These are phyloP conservation scores for Australoheros scitulus DNA, from an alignment of 2,113 vertebrate species.

Conservation along the genomic window DNA sequence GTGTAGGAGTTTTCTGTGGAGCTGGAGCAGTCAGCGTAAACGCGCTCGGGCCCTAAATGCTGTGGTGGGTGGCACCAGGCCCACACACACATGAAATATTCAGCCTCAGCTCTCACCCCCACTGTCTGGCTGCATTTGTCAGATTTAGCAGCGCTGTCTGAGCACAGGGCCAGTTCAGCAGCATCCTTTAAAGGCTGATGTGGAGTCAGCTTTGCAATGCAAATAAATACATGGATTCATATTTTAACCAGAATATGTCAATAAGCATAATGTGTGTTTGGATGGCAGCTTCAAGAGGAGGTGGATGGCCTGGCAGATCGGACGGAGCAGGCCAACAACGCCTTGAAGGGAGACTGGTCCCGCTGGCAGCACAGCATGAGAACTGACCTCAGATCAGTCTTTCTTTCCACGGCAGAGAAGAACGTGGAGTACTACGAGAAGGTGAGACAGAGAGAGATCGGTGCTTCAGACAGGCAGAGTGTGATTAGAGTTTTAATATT, in stretches of 20 bases:
- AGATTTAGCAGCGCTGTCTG: background rate
- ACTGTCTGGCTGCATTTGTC: too few species aligned
- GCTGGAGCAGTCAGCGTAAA: too few species aligned
- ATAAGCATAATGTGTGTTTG: conserved; percentile 12
- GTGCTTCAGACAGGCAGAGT: background rate
- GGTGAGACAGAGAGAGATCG: conserved; percentile 76
- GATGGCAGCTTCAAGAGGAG: conserved; percentile 85
- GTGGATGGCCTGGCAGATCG: conserved; percentile 89
- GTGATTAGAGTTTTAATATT: too few species aligned
- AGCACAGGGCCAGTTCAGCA: background rate
- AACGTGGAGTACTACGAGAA: conserved; percentile 91
- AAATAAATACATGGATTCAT: background rate
- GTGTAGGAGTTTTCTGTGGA: too few species aligned
- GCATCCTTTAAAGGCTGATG: background rate
- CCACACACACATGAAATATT: too few species aligned
- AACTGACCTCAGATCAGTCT: conserved; percentile 85
- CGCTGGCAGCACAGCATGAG: conserved; percentile 89
- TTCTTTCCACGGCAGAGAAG: conserved; percentile 84
- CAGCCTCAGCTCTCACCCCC: too few species aligned
- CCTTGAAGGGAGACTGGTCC: conserved; percentile 90
- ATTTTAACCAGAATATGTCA: background rate
- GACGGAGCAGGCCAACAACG: conserved; percentile 88
- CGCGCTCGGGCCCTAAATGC: too few species aligned
- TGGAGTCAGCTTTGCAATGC: background rate
- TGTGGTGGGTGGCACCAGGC: background rate